Conservation (phyloP, 2,888 invertebrate species). For the Cataglyphis altisquamis region DNA sequence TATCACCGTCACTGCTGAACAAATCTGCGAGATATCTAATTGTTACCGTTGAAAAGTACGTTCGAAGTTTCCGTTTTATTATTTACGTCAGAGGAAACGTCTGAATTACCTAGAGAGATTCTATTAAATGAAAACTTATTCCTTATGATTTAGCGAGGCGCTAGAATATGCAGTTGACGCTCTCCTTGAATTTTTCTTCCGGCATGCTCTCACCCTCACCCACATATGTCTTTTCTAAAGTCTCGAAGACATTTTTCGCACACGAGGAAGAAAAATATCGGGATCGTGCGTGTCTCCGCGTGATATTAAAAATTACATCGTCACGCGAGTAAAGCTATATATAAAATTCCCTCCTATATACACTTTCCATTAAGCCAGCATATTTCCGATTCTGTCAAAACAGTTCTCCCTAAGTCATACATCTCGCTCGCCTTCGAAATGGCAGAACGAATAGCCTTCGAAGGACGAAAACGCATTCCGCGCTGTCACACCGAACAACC, state of each 20-base stretch:
- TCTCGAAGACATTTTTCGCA: conserved; percentile 40
- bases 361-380: conserved; percentile 1
- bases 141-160: conserved; percentile 44
- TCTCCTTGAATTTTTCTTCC: conserved; percentile 29
- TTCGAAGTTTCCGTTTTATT: conserved; percentile 47
- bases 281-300: conserved; percentile 16
- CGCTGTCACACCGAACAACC: conserved; percentile 40
- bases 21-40: conserved; percentile 55
- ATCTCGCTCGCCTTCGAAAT: conserved; percentile 35
- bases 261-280: conserved; percentile 45
- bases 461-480: conserved; percentile 45
- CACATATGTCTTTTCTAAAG: conserved; percentile 49
- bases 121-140: conserved; percentile 55
- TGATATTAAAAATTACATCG: conserved; percentile 51
- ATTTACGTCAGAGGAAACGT: conserved; percentile 43
- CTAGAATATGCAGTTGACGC: conserved; percentile 53
- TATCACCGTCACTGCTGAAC: conserved; percentile 55
- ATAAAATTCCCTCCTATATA: conserved; percentile 1
- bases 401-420: conserved; percentile 18
- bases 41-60: conserved; percentile 46
- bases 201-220: conserved; percentile 5
- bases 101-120: conserved; percentile 37
- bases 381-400: conserved; percentile 19
- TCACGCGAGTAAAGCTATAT: conserved; percentile 12
- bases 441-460: conserved; percentile 51